Percentiles rank a stretch among this genome's conserved stretches.
Conservation (phyloP, 92 coral and sea anemone genomes). For the Zoanthus sansibaricus region DNA sequence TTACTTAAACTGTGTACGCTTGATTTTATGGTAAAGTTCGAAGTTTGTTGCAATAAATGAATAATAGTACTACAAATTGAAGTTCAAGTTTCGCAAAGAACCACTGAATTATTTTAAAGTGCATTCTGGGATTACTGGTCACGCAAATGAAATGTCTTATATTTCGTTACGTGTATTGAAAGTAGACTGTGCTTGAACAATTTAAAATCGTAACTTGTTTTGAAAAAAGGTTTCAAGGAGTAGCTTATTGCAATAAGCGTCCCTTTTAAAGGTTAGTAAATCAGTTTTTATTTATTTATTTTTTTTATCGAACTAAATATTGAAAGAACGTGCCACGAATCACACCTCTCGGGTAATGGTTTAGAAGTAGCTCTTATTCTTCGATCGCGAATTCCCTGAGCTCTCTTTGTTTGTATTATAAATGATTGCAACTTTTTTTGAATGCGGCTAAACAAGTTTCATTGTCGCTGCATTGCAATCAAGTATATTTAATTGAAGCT, state of each 20-base stretch:
- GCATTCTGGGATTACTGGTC: constrained; percentile 4
- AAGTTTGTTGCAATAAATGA: too few relatives aligned
- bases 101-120: not conserved
- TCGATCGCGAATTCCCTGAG: not conserved
- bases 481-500: too few relatives aligned
- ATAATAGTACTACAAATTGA: too few relatives aligned
- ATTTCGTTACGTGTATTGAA: not conserved
- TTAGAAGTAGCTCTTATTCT: not conserved
- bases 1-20: too few relatives aligned
- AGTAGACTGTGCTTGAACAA: not conserved
- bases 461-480: too few relatives aligned
- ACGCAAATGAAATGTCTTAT: not conserved
- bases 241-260: not conserved
- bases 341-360: not conserved
- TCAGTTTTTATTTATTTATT: not conserved
- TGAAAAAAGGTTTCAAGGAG: not conserved
- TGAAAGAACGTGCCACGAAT: not conserved
- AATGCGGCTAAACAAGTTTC: too few relatives aligned
- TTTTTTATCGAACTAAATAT: not conserved
- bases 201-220: not conserved
- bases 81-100: too few relatives aligned
- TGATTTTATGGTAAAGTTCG: too few relatives aligned
- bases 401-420: too few relatives aligned
- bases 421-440: too few relatives aligned
- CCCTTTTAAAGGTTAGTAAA: not conserved